Conservation (phyloP, 2,888 invertebrate species). For the Lapara coniferarum region DNA sequence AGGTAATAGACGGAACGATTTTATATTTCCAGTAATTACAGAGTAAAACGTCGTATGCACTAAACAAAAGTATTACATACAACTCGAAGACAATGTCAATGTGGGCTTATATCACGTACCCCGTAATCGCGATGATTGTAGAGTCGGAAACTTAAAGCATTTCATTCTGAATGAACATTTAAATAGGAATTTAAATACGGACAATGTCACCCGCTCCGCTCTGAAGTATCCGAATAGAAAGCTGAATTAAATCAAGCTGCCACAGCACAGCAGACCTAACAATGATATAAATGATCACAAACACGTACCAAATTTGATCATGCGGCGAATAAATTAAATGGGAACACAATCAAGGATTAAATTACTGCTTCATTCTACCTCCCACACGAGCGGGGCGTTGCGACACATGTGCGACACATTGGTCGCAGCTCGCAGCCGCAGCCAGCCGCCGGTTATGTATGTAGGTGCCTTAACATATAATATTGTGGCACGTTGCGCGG, state of each 20-base stretch:
- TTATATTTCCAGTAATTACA: slow-evolving; percentile 38
- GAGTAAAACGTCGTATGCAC: slow-evolving; percentile 48
- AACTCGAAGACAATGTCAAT: slow-evolving; percentile 44
- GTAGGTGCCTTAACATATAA: slow-evolving; percentile 77
- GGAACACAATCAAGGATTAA: slow-evolving; percentile 82
- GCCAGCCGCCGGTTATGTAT: slow-evolving; percentile 52
- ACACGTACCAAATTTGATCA: slow-evolving; percentile 80
- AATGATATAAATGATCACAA: slow-evolving; percentile 74
- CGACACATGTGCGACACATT: slow-evolving; percentile 75
- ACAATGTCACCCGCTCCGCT: slow-evolving; percentile 45
- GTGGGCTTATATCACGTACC: slow-evolving; percentile 44
- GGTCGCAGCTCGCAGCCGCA: slow-evolving; percentile 44
- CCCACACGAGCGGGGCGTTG: slow-evolving; percentile 71
- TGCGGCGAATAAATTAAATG: slow-evolving; percentile 80
- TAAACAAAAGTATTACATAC: slow-evolving; percentile 37
- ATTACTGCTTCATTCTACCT: slow-evolving; percentile 79
- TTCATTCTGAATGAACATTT: slow-evolving; percentile 24
- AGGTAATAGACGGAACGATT: neutral
- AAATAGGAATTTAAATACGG: slow-evolving; percentile 40
- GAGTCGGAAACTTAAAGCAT: slow-evolving; percentile 40
- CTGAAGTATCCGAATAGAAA: slow-evolving; percentile 51
- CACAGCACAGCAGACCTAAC: slow-evolving; percentile 50
- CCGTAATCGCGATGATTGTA: slow-evolving; percentile 50
- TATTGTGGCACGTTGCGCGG: slow-evolving; percentile 77
- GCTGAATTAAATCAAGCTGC: slow-evolving; percentile 61